Percentiles rank a stretch among this genome's conserved stretches.
Evolutionary conservation across 2,113 vertebrate genomes (phyloP).

Genomic region (Morone chrysops): DNA sequence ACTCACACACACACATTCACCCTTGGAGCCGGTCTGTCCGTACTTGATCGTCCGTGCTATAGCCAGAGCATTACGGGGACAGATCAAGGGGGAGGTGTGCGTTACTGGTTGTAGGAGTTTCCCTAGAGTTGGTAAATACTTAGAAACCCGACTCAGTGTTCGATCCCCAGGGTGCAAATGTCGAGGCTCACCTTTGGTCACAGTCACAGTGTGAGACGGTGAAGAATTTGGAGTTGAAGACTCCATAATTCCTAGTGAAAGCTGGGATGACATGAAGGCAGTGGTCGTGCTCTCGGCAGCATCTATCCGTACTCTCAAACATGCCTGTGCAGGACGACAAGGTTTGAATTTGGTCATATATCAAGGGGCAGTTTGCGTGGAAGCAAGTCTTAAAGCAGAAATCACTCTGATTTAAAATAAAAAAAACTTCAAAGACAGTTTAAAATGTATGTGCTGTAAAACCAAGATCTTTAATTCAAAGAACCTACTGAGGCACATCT

Average conservation of each 20-base stretch:
- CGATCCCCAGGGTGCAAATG: not conserved
- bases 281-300: constrained; percentile 92
- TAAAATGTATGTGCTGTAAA: not conserved
- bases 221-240: constrained; percentile 88
- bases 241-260: constrained; percentile 86
- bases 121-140: constrained; percentile 40
- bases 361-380: not conserved
- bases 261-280: constrained; percentile 85
- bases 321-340: constrained; percentile 79
- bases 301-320: constrained; percentile 88
- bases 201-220: constrained; percentile 93
- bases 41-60: not conserved
- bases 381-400: not conserved
- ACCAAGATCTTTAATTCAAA: not conserved
- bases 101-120: constrained; percentile 42
- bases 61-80: not conserved
- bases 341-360: not conserved
- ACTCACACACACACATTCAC: not conserved
- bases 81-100: constrained; percentile 13
- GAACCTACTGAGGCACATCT: not conserved
- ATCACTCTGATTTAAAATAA: constrained; percentile 11
- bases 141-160: constrained; percentile 20
- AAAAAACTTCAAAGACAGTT: constrained; percentile 24
- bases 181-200: constrained; percentile 86
- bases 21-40: not conserved